Conservation (phyloP, 1,140 invertebrate genomes). For the Pseudomyrmex concolor region DNA sequence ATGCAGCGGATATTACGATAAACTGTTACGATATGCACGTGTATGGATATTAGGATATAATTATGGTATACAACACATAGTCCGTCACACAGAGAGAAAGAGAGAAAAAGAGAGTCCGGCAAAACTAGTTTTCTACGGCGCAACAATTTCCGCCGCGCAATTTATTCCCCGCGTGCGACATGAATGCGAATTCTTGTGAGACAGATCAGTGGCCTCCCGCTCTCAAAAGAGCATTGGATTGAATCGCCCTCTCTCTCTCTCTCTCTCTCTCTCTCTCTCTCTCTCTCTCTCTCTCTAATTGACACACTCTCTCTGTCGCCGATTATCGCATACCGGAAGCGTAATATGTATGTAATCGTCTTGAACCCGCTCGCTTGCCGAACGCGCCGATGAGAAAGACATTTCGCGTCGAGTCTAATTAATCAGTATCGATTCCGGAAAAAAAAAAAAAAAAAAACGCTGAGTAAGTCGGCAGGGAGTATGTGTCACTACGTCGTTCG, state of each 20-base stretch:
- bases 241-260: slow-evolving; percentile 23
- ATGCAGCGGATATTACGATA: slow-evolving; percentile 52
- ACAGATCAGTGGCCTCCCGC: slow-evolving; percentile 51
- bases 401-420: background rate
- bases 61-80: slow-evolving; percentile 7
- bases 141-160: slow-evolving; percentile 57
- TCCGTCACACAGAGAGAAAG: background rate
- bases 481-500: background rate
- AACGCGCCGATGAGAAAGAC: background rate
- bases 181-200: slow-evolving; percentile 70
- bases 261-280: too few relatives aligned
- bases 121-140: slow-evolving; percentile 62
- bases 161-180: slow-evolving; percentile 49
- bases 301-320: slow-evolving; percentile 28
- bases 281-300: slow-evolving; percentile 5
- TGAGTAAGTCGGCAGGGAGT: background rate
- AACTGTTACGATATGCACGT: slow-evolving; percentile 39
- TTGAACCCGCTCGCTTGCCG: too few relatives aligned
- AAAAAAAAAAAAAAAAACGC: background rate
- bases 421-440: background rate
- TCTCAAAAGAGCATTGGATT: slow-evolving; percentile 59
- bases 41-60: slow-evolving; percentile 35
- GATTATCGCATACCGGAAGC: background rate
- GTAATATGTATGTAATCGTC: background rate
- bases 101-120: background rate